A percentile compares a stretch with the other conserved stretches of the same genome.
Conservation (phyloP, 2,888 invertebrate genomes). For the Norana najaformis region DNA sequence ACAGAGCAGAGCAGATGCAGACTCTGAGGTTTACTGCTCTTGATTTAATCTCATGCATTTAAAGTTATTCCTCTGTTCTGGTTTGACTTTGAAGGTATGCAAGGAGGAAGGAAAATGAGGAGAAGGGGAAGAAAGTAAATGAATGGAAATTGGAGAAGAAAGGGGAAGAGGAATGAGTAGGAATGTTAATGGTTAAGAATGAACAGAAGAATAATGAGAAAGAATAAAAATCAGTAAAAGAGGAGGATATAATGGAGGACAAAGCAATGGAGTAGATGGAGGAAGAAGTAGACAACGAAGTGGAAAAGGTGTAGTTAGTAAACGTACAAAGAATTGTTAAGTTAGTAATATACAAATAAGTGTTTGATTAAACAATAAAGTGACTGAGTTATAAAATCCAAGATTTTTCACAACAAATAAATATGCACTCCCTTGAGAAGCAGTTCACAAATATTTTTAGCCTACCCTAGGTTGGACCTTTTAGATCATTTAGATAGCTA, state of each 20-base stretch:
- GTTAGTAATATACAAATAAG: too few relatives aligned
- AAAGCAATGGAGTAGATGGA: background rate
- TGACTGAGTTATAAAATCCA: background rate
- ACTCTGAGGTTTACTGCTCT: slow-evolving; percentile 3
- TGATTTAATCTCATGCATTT: background rate
- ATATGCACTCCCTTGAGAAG: too few relatives aligned
- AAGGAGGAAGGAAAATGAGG: background rate
- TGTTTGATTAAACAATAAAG: background rate
- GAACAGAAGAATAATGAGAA: background rate
- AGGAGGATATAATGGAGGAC: background rate
- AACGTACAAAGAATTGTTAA: too few relatives aligned
- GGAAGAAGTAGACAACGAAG: background rate
- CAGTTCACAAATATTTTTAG: too few relatives aligned
- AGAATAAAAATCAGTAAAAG: background rate
- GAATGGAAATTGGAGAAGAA: background rate
- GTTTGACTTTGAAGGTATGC: background rate
- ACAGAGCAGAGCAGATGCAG: background rate
- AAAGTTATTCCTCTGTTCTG: background rate
- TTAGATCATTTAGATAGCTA: too few relatives aligned
- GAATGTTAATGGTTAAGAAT: background rate
- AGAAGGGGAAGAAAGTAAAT: background rate
- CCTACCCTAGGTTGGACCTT: too few relatives aligned
- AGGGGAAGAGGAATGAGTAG: background rate
- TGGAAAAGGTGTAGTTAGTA: background rate
- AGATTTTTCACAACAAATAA: too few relatives aligned